phyloP scores from a whole-genome alignment of 2,888 invertebrate genomes.

The Callyntrura guangdongensis region DNA sequence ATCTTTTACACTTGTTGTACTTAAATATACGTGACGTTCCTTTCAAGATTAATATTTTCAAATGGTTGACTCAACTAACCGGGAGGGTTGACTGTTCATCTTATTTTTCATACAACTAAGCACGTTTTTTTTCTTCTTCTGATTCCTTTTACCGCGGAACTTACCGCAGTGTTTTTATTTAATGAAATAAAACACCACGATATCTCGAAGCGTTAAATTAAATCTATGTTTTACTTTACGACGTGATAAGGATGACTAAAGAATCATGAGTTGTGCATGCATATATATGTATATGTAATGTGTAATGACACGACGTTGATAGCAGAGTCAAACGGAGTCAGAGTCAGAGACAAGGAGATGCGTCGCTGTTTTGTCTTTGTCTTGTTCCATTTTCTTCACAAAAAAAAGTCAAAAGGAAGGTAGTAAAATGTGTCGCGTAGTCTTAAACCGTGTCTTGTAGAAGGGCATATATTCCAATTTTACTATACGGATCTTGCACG shows the following conservation, averaged over 20 bases:
- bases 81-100: slow-evolving; percentile 9
- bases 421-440: not conserved
- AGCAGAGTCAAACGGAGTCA: slow-evolving; percentile 6
- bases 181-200: slow-evolving; percentile 75
- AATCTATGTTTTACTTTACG: slow-evolving; percentile 77
- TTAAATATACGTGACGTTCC: slow-evolving; percentile 68
- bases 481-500: not conserved
- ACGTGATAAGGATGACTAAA: slow-evolving; percentile 76
- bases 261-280: slow-evolving; percentile 35
- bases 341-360: not conserved
- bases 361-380: not conserved
- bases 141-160: not conserved
- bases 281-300: slow-evolving; percentile 36
- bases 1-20: slow-evolving; percentile 56
- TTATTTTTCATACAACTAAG: slow-evolving; percentile 13
- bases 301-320: slow-evolving; percentile 26
- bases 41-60: slow-evolving; percentile 74
- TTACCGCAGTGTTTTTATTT: slow-evolving; percentile 58
- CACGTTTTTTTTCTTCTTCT: slow-evolving; percentile 17
- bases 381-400: slow-evolving; percentile 40
- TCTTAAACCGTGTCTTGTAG: not conserved
- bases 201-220: slow-evolving; percentile 75
- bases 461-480: not conserved
- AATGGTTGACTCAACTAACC: not conserved
- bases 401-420: slow-evolving; percentile 25